phyloP scores from a whole-genome alignment of 2,888 invertebrate genomes.

The Orchesella flavescens region DNA sequence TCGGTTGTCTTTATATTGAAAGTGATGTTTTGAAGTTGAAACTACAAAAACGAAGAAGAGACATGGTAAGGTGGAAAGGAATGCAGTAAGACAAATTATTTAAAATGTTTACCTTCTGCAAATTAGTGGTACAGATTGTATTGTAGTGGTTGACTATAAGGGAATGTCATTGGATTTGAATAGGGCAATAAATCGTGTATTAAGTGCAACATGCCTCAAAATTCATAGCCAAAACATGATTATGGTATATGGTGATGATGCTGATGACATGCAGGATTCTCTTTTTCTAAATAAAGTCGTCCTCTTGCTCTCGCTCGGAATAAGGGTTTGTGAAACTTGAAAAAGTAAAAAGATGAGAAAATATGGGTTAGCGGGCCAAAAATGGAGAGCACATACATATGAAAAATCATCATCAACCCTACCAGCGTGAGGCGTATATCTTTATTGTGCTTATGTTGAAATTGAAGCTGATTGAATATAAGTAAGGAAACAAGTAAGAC shows the following conservation, averaged over 20 bases:
- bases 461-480: not conserved
- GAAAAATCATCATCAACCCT: constrained; percentile 11
- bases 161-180: not conserved
- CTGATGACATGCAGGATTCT: constrained; percentile 27
- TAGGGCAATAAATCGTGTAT: not conserved
- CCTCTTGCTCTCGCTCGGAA: constrained; percentile 22
- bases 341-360: constrained; percentile 28
- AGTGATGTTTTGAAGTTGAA: not conserved
- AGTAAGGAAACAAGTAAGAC: constrained; percentile 43
- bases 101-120: no score
- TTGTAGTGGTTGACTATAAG: not conserved
- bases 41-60: not conserved
- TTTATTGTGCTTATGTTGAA: constrained; percentile 5
- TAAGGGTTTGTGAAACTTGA: constrained; percentile 14
- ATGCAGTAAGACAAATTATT: constrained; percentile 1
- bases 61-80: not conserved
- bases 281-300: constrained; percentile 1
- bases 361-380: constrained; percentile 63
- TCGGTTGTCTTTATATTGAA: not conserved
- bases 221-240: not conserved
- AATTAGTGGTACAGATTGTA: not conserved
- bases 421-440: not conserved
- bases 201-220: constrained; percentile 2
- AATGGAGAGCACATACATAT: constrained; percentile 58
- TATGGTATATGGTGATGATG: constrained; percentile 13